These are phyloP conservation scores for Orchestia grillus DNA, from an alignment of 1,140 invertebrate genomes.

Conservation along the genomic window DNA sequence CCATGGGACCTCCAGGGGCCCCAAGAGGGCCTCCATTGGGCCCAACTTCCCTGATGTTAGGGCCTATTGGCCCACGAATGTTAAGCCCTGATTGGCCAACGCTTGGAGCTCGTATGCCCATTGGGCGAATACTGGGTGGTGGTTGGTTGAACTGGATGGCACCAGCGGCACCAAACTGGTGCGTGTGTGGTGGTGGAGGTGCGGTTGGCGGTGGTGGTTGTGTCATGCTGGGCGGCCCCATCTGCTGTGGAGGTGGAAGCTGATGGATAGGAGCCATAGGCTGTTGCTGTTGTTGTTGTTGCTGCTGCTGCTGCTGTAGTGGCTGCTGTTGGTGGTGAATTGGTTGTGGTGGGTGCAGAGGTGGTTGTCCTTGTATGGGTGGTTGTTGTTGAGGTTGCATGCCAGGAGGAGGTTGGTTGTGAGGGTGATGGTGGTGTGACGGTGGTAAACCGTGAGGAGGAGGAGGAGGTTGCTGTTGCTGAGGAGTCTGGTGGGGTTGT, in stretches of 20 bases:
- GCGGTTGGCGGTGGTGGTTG: conserved; percentile 5
- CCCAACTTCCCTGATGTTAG: not conserved
- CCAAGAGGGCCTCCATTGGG: not conserved
- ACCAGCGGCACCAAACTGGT: not conserved
- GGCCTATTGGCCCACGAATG: conserved; percentile 13
- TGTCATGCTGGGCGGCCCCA: not conserved
- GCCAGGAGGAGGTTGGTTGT: conserved; percentile 26
- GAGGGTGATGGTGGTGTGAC: conserved; percentile 39
- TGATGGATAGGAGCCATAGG: not conserved
- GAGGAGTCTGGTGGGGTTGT: not conserved
- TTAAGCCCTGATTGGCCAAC: not conserved
- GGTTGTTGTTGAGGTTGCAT: conserved; percentile 21
- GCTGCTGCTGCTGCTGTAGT: not conserved
- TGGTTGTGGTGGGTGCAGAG: conserved; percentile 7
- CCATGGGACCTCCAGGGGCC: conserved; percentile 8
- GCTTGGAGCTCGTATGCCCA: not conserved
- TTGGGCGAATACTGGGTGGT: not conserved
- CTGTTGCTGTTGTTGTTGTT: conserved; percentile 6
- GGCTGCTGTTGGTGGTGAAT: conserved; percentile 30
- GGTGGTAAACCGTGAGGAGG: conserved; percentile 31
- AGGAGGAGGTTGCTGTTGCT: not conserved
- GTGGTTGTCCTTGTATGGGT: not conserved
- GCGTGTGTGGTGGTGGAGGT: not conserved
- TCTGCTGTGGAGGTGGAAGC: not conserved
- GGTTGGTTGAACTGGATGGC: conserved; percentile 36